Percentiles rank a stretch among this genome's conserved stretches.
These are phyloP conservation scores for Neofelis nebulosa DNA, from an alignment of 2,113 vertebrate species.

Conservation along the genomic window DNA sequence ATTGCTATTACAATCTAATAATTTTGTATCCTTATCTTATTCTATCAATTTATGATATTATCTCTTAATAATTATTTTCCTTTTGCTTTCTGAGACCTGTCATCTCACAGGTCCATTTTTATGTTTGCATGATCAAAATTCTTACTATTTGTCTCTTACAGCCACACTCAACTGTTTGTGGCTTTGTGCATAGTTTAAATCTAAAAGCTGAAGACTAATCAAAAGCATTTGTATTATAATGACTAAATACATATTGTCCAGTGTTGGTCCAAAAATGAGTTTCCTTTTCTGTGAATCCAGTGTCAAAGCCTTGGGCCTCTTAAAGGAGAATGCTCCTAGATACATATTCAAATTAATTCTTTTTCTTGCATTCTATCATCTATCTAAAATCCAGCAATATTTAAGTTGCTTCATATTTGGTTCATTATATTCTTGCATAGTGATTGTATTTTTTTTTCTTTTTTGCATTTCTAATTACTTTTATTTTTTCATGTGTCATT, in stretches of 20 bases:
- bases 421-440: not conserved
- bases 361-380: not conserved
- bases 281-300: not conserved
- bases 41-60: not conserved
- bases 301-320: not conserved
- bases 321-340: not conserved
- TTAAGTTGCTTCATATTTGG: not conserved
- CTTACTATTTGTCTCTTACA: not conserved
- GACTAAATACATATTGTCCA: not conserved
- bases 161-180: not conserved
- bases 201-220: not conserved
- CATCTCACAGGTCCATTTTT: not conserved
- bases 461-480: not conserved
- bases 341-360: not conserved
- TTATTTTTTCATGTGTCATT: not conserved
- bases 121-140: not conserved
- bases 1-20: constrained; percentile 1
- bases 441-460: not conserved
- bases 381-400: not conserved
- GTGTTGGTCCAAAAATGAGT: not conserved
- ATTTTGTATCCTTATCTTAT: not conserved
- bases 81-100: not conserved
- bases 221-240: not conserved
- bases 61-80: not conserved
- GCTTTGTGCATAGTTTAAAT: not conserved